Base-by-base conservation (phyloP, 2,797 vertebrate species). In the Ibycter americanus region DNA sequence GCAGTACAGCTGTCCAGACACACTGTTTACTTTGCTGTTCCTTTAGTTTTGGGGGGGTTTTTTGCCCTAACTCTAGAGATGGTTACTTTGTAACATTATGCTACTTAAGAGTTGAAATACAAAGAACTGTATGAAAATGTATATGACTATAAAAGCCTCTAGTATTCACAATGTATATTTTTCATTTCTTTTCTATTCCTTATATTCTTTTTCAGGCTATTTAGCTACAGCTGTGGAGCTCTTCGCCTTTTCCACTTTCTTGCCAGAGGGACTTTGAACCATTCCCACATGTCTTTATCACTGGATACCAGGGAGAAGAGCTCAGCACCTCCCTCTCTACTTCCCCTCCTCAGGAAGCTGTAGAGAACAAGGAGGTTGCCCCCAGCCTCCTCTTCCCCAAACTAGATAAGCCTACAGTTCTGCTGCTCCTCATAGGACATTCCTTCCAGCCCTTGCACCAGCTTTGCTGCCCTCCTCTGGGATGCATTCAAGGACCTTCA, bases 31-130 rank as follows among this genome's bases (percentile, higher is more conserved):
- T 93, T 87, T 93, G 44, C 21, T 76, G 27, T 68, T 82, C 47
- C 47, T 92, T 84, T 87, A n/a, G 3, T 46, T 87, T 78, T 68
- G 6, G 15, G 8, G 17, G 4, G 4, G 10, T 40, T 81, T 92
- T 84, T 47, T 29, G 2, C 38, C 10, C 6, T 73, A 71, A 44
- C 21, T 89, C 59, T 54, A 58, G 32, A 55, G 25, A 42, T 8
- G 4, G 17, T 92, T 97, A 92, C 73, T 83, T 94, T 96, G 89
- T 92, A 95, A 86, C 42, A 81, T 86, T 83, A 44, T 3, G 1
- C 59, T 90, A 93, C 89, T 95, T 94, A 83, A 97, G 95, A 96
- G 93, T 40, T 96, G 72, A 97, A 94, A 97, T 89, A 68, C 40
- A 95, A 94, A 85, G 44, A 96, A 86, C 36, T 40, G 4, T 59